Evolutionary conservation across 2,888 invertebrate species (phyloP).

Genomic region (Pseudococcus jackbeardsleyi): DNA sequence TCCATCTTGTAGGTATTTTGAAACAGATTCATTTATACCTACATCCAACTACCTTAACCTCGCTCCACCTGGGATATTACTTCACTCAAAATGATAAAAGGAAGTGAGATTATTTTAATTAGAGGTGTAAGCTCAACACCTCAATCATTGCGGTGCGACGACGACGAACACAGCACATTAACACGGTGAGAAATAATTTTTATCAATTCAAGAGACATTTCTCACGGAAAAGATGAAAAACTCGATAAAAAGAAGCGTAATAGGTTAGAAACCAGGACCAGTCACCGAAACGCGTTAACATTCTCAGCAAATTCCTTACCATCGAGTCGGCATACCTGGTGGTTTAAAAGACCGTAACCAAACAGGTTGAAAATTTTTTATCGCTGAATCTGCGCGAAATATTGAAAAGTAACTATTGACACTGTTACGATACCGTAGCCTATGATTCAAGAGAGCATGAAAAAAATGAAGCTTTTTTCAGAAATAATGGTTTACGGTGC

Average conservation of each 20-base stretch:
- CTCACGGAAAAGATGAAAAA: slow-evolving; percentile 55
- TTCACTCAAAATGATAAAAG: neutral
- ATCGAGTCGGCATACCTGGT: slow-evolving; percentile 38
- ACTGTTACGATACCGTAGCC: neutral
- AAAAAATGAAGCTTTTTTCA: slow-evolving; percentile 5
- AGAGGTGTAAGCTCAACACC: slow-evolving; percentile 29
- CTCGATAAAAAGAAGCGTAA: slow-evolving; percentile 49
- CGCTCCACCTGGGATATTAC: neutral
- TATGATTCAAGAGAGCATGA: slow-evolving; percentile 14
- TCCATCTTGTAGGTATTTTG: neutral
- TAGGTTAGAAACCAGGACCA: slow-evolving; percentile 56
- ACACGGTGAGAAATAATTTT: slow-evolving; percentile 48
- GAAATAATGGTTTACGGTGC: slow-evolving; percentile 6
- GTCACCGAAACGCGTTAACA: slow-evolving; percentile 53
- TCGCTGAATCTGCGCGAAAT: slow-evolving; percentile 20
- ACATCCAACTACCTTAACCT: neutral
- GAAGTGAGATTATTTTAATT: slow-evolving; percentile 33
- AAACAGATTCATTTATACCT: neutral
- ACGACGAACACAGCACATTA: neutral
- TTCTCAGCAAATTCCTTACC: slow-evolving; percentile 58
- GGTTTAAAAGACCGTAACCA: slow-evolving; percentile 41
- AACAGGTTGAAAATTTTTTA: slow-evolving; percentile 52
- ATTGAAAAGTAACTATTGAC: neutral
- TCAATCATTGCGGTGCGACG: neutral
- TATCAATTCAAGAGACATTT: slow-evolving; percentile 43